Evolutionary conservation across 1,140 invertebrate species (phyloP).

Genomic region (Drosophila simulans): DNA sequence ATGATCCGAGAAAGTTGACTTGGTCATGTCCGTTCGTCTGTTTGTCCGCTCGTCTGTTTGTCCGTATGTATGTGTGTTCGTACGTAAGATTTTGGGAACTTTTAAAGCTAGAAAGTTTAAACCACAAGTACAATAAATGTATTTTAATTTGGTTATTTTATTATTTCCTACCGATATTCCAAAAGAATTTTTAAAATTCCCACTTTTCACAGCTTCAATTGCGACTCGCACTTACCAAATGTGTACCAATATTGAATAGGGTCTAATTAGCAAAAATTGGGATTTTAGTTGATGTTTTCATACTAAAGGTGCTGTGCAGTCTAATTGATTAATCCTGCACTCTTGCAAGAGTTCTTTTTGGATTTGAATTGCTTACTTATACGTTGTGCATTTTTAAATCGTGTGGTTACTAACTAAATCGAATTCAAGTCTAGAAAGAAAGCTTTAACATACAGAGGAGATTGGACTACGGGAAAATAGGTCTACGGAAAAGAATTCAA

Average conservation of each 20-base stretch:
- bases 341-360: not conserved
- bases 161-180: no score
- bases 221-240: conserved; percentile 33
- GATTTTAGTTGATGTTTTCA: conserved; percentile 1
- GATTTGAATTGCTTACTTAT: conserved; percentile 7
- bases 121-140: no score
- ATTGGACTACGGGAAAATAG: conserved; percentile 47
- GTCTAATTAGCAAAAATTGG: not conserved
- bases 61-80: no score
- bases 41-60: no score
- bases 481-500: conserved; percentile 24
- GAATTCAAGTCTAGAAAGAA: conserved; percentile 28
- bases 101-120: no score
- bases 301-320: conserved; percentile 35
- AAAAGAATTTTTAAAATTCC: not conserved
- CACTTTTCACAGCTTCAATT: not conserved
- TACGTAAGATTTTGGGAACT: no score
- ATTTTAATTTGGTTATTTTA: no score
- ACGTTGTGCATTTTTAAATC: conserved; percentile 32
- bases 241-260: conserved; percentile 1
- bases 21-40: no score
- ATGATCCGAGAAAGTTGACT: no score
- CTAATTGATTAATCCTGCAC: conserved; percentile 3
- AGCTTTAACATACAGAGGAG: conserved; percentile 21
- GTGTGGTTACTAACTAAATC: conserved; percentile 37